Evolutionary conservation across 1,140 invertebrate species (phyloP), one percentile per base, ranked within the genome.

Genomic region (Neodiprion pinetum): DNA sequence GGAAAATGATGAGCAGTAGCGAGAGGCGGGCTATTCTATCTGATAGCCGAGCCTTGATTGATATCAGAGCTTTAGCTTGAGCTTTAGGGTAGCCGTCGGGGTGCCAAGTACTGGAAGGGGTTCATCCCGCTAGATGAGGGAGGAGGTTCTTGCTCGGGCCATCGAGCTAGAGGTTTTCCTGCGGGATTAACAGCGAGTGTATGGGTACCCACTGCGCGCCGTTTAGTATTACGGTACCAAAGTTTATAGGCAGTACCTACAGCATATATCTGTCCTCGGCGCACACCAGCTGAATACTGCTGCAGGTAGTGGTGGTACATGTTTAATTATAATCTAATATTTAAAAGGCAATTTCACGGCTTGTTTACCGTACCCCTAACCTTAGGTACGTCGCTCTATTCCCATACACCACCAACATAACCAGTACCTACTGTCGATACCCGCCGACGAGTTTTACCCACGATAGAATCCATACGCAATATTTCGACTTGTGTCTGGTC

Each of bases 291-390:
- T 40, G 28, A 40, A 40, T 40, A 40, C 28, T 40, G 2, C 28
- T 40, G 28, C 28, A 40, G 1, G 28, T 40, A 40, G 28, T 40
- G 28, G 28, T 74, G 76, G 81, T 85, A 86, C 86, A 87, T 85
- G 86, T 89, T 88, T 87, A 89, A 88, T 89, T 86, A 87, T 89
- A 88, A 89, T 88, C 86, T 88, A 88, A 89, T 89, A 89, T 89
- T 89, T 88, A 89, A 88, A 87, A 87, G 85, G 87, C 88, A 89
- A 89, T 89, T 89, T 89, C 88, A 89, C 86, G 88, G 86, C 81
- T 83, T 89, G 88, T 89, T 89, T 88, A 87, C 85, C 84, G 78
- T 80, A 77, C 11, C 53, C 53, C 53, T 61, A 61, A 61, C n/a
- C 53, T 61, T 17, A 17, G 53, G n/a, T 61, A 61, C 11, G 11